Base-by-base conservation (phyloP, 2,888 invertebrate species). In the Drosophila differens region DNA sequence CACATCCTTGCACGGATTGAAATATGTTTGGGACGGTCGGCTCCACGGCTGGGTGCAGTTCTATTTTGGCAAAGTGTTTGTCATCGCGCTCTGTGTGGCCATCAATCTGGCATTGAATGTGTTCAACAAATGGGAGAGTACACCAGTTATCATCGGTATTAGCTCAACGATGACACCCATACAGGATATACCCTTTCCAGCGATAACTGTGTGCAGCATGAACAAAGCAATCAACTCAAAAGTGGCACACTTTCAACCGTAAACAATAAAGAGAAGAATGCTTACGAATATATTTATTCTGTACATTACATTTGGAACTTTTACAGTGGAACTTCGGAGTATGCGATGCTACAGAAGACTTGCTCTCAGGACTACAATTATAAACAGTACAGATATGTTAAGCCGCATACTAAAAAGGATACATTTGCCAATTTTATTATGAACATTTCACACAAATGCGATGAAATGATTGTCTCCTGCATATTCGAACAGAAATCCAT, bases 161-260 rank as follows among this genome's bases (percentile, higher is more conserved):
- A 97, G 96, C 83, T 95, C 97, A 0, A 94, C 95, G 74, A 94
- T 95, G 66, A 95, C 96, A 69, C 94, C 95, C 0, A 94, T 97
- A 2, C 94, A 94, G 19, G 93, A 95, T 44, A 95, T 97, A 67
- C 97, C 97, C 0, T 97, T 97, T 92, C 97, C 97, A 0, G 96
- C 97, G 0, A 94, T 97, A 10, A 97, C 97, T 0, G 95, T 97
- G 72, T 97, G 97, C 92, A 97, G 97, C 91, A 96, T 97, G 94
- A 97, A 97, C 92, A 96, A 96, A 89, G 97, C 96, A 0, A 95
- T 95, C 88, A 95, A 95, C 82, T 94, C 94, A 9, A 81, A 83
- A 64, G 90, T 88, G 0, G 52, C 62, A 12, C 47, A 82, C 12
- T 81, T 82, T 58, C 32, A 32, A n/a, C 53, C 54, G 92, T 91